Percentiles rank a stretch among this genome's conserved stretches.
These are phyloP conservation scores for Chrysomallon squamiferum DNA, from an alignment of 1,140 invertebrate genomes.

Conservation along the genomic window DNA sequence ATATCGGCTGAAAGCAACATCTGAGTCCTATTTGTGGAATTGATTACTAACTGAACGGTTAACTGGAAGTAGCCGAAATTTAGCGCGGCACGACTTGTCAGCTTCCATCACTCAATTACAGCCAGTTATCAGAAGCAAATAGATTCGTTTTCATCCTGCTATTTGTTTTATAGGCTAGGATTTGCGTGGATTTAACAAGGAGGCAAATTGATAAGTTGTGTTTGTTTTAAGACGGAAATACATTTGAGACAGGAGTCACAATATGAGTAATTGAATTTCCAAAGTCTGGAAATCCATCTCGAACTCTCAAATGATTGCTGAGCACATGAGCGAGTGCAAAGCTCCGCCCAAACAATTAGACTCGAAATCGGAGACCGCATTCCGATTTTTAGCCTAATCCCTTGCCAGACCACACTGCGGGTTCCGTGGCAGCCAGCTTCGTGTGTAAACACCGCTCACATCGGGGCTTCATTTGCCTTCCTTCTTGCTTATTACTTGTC, in stretches of 20 bases:
- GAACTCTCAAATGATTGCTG: neutral
- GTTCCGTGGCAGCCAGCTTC: neutral
- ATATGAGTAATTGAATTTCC: slow-evolving; percentile 11
- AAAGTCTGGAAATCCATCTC: slow-evolving; percentile 1
- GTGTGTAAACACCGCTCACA: slow-evolving; percentile 11
- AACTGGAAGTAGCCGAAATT: neutral
- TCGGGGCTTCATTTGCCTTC: slow-evolving; percentile 5
- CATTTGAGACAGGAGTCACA: slow-evolving; percentile 11
- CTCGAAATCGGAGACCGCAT: neutral
- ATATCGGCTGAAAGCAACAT: slow-evolving; percentile 5
- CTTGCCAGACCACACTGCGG: slow-evolving; percentile 5
- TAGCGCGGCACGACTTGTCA: slow-evolving; percentile 6
- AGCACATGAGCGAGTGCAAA: neutral
- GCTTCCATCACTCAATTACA: slow-evolving; percentile 4
- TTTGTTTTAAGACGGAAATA: slow-evolving; percentile 15
- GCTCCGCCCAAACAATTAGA: slow-evolving; percentile 11
- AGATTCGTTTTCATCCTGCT: slow-evolving; percentile 1
- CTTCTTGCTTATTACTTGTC: slow-evolving; percentile 1
- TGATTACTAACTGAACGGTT: slow-evolving; percentile 7
- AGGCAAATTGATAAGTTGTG: slow-evolving; percentile 10
- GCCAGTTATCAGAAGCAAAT: slow-evolving; percentile 1
- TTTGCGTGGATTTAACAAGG: slow-evolving; percentile 2
- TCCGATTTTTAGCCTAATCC: neutral
- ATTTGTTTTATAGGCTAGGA: slow-evolving; percentile 3
- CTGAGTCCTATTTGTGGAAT: slow-evolving; percentile 8